phyloP scores from a whole-genome alignment of 2,113 vertebrate genomes.

The Megaceryle maxima region DNA sequence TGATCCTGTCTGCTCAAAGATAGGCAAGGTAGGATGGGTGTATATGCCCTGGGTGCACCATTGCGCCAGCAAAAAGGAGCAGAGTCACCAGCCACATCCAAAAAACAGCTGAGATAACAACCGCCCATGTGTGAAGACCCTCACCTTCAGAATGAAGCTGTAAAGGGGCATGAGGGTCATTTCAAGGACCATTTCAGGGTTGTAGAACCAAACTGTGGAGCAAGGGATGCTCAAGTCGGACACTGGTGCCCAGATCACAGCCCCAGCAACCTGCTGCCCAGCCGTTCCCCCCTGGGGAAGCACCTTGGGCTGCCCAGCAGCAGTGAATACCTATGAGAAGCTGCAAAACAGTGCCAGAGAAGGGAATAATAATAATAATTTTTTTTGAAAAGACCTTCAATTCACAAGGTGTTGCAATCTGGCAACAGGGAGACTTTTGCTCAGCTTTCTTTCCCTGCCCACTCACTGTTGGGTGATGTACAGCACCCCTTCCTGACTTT shows the following conservation, averaged over 20 bases:
- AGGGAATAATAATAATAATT: neutral
- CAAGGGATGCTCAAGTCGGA: fast-evolving
- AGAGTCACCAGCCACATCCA: neutral
- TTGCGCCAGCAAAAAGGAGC: neutral
- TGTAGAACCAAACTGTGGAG: neutral
- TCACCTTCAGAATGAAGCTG: fast-evolving
- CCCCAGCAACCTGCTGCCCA: neutral
- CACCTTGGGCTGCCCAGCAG: fast-evolving
- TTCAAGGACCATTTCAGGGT: neutral
- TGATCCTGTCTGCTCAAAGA: neutral
- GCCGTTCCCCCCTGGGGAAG: fast-evolving
- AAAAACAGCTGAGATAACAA: neutral
- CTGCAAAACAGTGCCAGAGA: neutral
- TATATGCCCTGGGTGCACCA: fast-evolving
- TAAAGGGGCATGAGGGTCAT: fast-evolving
- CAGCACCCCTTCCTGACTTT: conserved; percentile 12
- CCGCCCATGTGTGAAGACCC: neutral
- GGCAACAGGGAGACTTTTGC: neutral
- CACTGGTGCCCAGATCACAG: neutral
- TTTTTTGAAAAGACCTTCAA: neutral
- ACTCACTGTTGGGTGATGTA: neutral
- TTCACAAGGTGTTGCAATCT: conserved; percentile 13
- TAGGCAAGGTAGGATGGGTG: neutral
- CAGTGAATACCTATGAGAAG: neutral
- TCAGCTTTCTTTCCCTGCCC: neutral